phyloP scores from a whole-genome alignment of 2,797 vertebrate species.

The Rousettus madagascariensis region DNA sequence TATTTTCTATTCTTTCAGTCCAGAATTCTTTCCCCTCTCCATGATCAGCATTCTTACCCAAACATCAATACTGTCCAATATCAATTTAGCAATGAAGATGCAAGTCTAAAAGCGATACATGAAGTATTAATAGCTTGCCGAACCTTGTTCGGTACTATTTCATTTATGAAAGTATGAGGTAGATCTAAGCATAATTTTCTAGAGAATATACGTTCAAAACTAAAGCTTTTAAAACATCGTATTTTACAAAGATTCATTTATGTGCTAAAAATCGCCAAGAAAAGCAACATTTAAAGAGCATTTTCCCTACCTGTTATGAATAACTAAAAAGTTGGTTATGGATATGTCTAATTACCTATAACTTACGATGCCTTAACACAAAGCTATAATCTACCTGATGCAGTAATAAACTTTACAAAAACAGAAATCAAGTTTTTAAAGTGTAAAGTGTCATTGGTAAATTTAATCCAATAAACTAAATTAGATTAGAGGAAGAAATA shows the following conservation, averaged over 20 bases:
- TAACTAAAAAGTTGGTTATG: slow-evolving; percentile 30
- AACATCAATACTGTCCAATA: background rate
- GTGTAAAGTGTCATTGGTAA: slow-evolving; percentile 12
- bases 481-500: slow-evolving; percentile 27
- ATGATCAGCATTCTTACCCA: background rate
- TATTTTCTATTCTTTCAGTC: slow-evolving; percentile 40
- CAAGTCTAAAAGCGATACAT: background rate
- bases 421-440: slow-evolving; percentile 35
- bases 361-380: slow-evolving; percentile 20
- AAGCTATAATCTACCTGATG: background rate
- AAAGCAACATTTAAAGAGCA: background rate
- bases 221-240: slow-evolving; percentile 30
- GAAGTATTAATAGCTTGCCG: slow-evolving; percentile 10
- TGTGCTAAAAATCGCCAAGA: slow-evolving; percentile 30
- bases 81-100: background rate
- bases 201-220: background rate
- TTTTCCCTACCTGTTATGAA: slow-evolving; percentile 4
- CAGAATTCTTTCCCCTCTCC: background rate
- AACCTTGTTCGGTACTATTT: background rate
- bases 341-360: background rate
- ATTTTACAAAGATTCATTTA: slow-evolving; percentile 45
- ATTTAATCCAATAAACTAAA: slow-evolving; percentile 45
- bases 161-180: slow-evolving; percentile 14
- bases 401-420: slow-evolving; percentile 13
- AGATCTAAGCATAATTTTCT: background rate